Conservation (phyloP, 2,888 invertebrate species). For the Pecten maximus region DNA sequence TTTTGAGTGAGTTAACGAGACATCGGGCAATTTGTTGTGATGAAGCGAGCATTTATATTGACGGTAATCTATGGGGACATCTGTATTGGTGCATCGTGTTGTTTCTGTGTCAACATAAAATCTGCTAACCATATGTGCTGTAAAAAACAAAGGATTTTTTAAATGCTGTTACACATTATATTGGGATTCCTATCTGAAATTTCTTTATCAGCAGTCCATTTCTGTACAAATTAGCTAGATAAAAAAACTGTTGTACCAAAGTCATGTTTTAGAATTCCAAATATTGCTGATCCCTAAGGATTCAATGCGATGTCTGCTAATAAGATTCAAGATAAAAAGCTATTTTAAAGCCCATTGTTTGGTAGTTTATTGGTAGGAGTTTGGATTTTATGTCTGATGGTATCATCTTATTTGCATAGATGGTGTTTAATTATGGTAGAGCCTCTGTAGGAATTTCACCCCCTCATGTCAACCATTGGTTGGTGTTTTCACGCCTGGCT, state of each 20-base stretch:
- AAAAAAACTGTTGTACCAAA: not conserved
- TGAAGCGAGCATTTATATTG: conserved; percentile 20
- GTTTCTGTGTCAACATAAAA: conserved; percentile 25
- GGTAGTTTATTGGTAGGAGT: conserved; percentile 3
- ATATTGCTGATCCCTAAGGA: not conserved
- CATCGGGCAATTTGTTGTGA: conserved; percentile 16
- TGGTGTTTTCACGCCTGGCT: conserved; percentile 12
- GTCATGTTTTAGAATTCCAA: not conserved
- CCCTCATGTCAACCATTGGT: not conserved
- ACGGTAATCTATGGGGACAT: conserved; percentile 15
- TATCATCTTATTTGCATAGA: conserved; percentile 16
- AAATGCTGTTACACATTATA: conserved; percentile 1
- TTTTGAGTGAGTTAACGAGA: conserved; percentile 24
- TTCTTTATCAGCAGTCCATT: not conserved
- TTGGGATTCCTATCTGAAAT: not conserved
- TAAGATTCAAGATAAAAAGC: not conserved
- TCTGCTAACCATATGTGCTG: not conserved
- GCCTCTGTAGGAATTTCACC: not conserved
- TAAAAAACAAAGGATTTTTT: conserved; percentile 22
- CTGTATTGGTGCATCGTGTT: not conserved
- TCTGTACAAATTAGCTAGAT: not conserved
- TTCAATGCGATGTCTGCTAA: not conserved
- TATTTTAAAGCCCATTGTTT: conserved; percentile 30
- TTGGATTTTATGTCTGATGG: not conserved
- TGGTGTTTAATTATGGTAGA: not conserved